Percentiles rank a stretch among this genome's conserved stretches.
Evolutionary conservation across 2,113 vertebrate species (phyloP).

Genomic region (Haemorhous mexicanus): DNA sequence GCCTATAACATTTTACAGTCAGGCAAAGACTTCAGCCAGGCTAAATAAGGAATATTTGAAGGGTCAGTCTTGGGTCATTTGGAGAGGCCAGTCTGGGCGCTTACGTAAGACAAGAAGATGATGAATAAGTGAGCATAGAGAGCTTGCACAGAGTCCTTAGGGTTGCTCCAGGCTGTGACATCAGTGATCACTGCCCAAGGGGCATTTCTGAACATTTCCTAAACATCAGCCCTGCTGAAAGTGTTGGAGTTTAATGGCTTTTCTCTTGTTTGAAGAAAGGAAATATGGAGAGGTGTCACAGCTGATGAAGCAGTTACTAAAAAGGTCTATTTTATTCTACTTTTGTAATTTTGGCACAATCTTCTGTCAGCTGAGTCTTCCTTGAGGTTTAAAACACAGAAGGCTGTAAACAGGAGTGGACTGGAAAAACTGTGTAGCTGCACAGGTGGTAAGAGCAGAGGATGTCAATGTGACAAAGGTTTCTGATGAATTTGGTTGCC

Average conservation of each 20-base stretch:
- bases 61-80: background rate
- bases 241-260: background rate
- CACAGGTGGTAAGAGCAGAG: background rate
- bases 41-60: constrained; percentile 24
- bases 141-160: background rate
- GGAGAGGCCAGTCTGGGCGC: constrained; percentile 13
- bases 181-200: background rate
- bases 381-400: background rate
- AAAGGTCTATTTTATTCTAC: background rate
- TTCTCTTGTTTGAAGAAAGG: background rate
- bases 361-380: background rate
- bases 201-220: background rate
- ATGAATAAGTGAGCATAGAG: background rate
- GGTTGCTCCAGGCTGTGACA: background rate
- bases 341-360: background rate
- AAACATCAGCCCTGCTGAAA: background rate
- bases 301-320: background rate
- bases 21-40: background rate
- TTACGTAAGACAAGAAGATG: constrained; percentile 27
- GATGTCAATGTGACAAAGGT: background rate
- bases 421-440: background rate
- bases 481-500: background rate
- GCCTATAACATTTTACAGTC: background rate
- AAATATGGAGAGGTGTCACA: background rate
- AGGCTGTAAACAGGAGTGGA: background rate